These are phyloP conservation scores for Nemopilema nomurai DNA, from an alignment of 30 jellyfish, hydroid and myxozoan species.

Conservation along the genomic window DNA sequence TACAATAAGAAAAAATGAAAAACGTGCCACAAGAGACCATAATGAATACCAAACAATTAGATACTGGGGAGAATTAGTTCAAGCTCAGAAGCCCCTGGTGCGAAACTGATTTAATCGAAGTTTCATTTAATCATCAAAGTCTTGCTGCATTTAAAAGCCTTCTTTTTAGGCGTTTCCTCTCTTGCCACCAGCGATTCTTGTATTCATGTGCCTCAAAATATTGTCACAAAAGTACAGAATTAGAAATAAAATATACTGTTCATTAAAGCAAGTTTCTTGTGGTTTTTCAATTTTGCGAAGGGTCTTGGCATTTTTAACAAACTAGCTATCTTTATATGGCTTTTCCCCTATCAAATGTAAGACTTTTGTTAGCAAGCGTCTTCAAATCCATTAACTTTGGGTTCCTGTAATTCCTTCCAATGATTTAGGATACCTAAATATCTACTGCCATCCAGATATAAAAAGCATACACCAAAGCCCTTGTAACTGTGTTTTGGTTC, in stretches of 20 bases:
- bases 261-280: neutral
- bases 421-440: neutral
- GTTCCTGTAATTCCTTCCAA: neutral
- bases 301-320: neutral
- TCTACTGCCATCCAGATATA: neutral
- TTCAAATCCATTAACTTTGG: neutral
- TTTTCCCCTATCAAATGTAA: neutral
- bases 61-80: neutral
- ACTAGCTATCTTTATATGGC: neutral
- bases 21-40: neutral
- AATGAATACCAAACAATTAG: neutral
- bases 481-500: neutral
- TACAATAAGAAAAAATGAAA: neutral
- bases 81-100: neutral
- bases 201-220: neutral
- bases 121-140: neutral
- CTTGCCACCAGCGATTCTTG: neutral
- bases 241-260: neutral
- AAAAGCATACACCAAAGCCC: neutral
- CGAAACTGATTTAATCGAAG: neutral
- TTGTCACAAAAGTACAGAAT: neutral
- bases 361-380: neutral
- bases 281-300: neutral
- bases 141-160: neutral
- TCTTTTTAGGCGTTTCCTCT: neutral